Percentiles rank a stretch among this genome's conserved stretches.
These are phyloP conservation scores for Zingel zingel DNA, from an alignment of 2,113 vertebrate species.

Conservation along the genomic window DNA sequence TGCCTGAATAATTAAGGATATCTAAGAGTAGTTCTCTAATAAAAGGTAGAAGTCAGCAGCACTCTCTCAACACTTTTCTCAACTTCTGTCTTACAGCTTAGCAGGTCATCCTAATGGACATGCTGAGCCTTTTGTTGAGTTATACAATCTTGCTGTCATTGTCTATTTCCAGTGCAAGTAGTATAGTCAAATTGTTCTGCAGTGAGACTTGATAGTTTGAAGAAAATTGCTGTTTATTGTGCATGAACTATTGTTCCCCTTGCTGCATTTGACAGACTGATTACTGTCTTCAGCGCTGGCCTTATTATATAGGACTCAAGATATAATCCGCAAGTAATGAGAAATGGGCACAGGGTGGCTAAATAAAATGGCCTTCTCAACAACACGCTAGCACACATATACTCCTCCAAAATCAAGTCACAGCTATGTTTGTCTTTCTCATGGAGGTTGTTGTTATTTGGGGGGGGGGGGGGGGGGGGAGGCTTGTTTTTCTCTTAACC, in stretches of 20 bases:
- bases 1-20: constrained; percentile 71
- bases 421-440: constrained; percentile 23
- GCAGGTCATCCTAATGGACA: constrained; percentile 42
- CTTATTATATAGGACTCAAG: constrained; percentile 59
- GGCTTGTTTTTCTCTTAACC: background rate
- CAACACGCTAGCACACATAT: constrained; percentile 15
- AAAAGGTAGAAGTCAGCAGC: constrained; percentile 57
- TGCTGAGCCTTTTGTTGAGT: constrained; percentile 16
- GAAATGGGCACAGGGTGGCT: constrained; percentile 57
- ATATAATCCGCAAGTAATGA: constrained; percentile 71
- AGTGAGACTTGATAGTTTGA: constrained; percentile 13
- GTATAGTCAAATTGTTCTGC: constrained; percentile 1
- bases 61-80: constrained; percentile 32
- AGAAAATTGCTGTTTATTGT: constrained; percentile 30
- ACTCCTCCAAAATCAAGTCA: constrained; percentile 47
- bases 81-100: constrained; percentile 5
- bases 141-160: background rate
- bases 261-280: constrained; percentile 41
- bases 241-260: constrained; percentile 1
- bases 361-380: constrained; percentile 54
- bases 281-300: constrained; percentile 47
- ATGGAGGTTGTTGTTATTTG: constrained; percentile 12
- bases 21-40: constrained; percentile 58
- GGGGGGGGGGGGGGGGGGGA: background rate
- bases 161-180: constrained; percentile 13